A percentile compares a stretch with the other conserved stretches of the same genome.
These are phyloP conservation scores for Pemphredon lugubris DNA, from an alignment of 2,888 invertebrate species.

Conservation along the genomic window DNA sequence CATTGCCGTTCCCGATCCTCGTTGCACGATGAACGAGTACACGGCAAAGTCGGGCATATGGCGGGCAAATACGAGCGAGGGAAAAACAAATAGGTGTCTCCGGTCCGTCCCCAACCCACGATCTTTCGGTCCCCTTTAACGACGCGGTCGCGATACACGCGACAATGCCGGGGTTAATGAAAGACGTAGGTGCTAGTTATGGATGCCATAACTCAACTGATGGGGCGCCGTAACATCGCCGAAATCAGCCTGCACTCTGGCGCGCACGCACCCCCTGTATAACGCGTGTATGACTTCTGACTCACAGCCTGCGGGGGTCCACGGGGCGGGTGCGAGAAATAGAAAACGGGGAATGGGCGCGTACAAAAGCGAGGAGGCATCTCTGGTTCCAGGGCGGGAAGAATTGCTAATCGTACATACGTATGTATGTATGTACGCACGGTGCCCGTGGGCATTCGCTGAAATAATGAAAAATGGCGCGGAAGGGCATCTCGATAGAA, in stretches of 20 bases:
- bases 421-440: too few species aligned
- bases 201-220: constrained; percentile 70
- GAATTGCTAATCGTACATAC: constrained; percentile 46
- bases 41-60: constrained; percentile 64
- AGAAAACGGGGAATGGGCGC: constrained; percentile 30
- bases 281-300: constrained; percentile 62
- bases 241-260: constrained; percentile 51
- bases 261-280: constrained; percentile 14
- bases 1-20: neutral
- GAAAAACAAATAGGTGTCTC: constrained; percentile 68
- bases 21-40: neutral
- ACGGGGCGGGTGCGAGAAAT: constrained; percentile 51
- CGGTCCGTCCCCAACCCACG: constrained; percentile 18
- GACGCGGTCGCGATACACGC: constrained; percentile 53
- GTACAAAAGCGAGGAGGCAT: constrained; percentile 38
- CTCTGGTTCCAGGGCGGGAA: constrained; percentile 29
- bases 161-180: constrained; percentile 74
- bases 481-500: constrained; percentile 26
- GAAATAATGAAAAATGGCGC: constrained; percentile 40
- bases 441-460: constrained; percentile 29
- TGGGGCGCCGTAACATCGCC: constrained; percentile 44
- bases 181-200: constrained; percentile 74
- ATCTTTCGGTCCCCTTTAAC: constrained; percentile 53
- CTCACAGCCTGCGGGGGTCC: constrained; percentile 53
- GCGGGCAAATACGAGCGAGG: constrained; percentile 63